These are phyloP conservation scores for Macrobrachium nipponense DNA, from an alignment of 1,140 invertebrate species.

Conservation along the genomic window DNA sequence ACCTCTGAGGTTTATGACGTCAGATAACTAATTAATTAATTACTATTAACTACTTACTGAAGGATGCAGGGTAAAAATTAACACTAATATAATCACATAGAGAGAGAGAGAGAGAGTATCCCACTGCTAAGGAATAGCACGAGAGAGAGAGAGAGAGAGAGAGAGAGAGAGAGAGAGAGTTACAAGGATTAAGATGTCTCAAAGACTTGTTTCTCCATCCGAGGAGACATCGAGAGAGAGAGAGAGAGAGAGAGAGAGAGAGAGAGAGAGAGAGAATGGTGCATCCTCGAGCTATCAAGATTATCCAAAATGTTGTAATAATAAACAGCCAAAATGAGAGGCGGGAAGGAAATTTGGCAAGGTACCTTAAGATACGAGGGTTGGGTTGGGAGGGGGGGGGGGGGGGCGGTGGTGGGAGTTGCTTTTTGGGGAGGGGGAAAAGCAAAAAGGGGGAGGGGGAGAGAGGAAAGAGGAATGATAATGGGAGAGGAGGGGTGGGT, in stretches of 20 bases:
- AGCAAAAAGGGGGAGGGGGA: not conserved
- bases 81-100: not conserved
- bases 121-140: not conserved
- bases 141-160: not conserved
- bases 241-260: too few relatives aligned
- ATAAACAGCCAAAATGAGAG: too few relatives aligned
- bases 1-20: too few relatives aligned
- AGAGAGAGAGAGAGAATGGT: too few relatives aligned
- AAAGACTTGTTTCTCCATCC: too few relatives aligned
- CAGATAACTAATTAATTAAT: too few relatives aligned
- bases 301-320: too few relatives aligned
- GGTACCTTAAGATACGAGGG: not conserved
- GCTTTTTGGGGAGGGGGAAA: not conserved
- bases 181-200: not conserved
- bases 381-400: not conserved
- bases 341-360: not conserved
- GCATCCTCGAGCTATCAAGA: too few relatives aligned
- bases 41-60: too few relatives aligned
- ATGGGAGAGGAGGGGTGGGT: not conserved
- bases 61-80: not conserved
- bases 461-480: not conserved
- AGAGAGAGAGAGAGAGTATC: not conserved
- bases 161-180: too few relatives aligned
- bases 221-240: conserved; percentile 3
- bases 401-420: not conserved